Evolutionary conservation across 2,888 invertebrate species (phyloP), one percentile per base, ranked within the genome.

Genomic region (Laspeyria flexula): DNA sequence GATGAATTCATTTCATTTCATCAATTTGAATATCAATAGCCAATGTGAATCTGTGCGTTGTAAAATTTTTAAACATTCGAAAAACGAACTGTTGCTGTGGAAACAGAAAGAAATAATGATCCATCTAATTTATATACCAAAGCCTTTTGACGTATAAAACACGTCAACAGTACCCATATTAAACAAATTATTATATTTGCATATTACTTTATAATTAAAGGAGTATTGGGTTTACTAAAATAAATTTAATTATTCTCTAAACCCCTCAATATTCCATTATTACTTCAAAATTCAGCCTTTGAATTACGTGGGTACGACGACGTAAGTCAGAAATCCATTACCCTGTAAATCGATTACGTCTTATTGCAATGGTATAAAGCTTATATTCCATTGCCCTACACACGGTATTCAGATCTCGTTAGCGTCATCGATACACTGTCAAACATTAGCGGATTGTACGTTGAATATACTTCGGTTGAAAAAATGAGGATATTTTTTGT

Each of bases 371-470:
- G 34, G 27, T 37, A 59, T 72, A 67, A 66, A 57, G 72, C 60
- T 63, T 62, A 67, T 64, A 61, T 71, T 62, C 55, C 54, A 63
- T 62, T 70, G 58, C 60, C 53, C 55, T 29, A 41, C 38, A 43
- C 38, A 52, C 50, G 27, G 25, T 55, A 65, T 72, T 73, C 74
- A 58, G 64, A 75, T 63, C 79, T 81, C 66, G 75, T 83, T 81
- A 81, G 55, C 65, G 67, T 77, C 70, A 68, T 56, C 68, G 56
- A 71, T 67, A 69, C 49, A 71, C 65, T 74, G 77, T 75, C 79
- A 81, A 78, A 81, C 71, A 75, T 76, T 77, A 79, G 69, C 59
- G 58, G 60, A 63, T 70, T 43, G 52, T 73, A 75, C 67, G 62
- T 66, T 60, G 64, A 59, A 75, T 53, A 73, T 61, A 33, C 16